Base-by-base conservation (phyloP, 2,113 vertebrate genomes). In the Zapornia atra region DNA sequence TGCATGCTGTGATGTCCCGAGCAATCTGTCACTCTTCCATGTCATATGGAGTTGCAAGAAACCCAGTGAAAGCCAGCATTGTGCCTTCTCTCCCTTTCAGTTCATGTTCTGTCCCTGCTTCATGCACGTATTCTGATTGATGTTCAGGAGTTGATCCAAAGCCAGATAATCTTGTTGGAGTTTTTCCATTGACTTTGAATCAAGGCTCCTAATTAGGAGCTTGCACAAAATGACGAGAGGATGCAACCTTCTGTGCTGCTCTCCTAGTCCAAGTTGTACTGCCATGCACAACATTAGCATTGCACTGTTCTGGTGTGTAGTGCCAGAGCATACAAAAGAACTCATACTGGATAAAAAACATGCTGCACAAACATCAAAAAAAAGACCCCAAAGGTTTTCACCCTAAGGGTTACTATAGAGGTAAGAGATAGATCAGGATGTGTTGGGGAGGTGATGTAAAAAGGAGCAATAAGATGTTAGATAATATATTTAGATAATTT, bases 161-260 rank as follows among this genome's bases (percentile, higher is more conserved):
- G 16, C 46, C 88, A 84, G 56, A 22, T 57, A 12, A 83, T 70
- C 79, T 78, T 70, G 1, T 44, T 90, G 93, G 87, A 72, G 16
- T 38, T 70, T 82, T 85, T 91, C 68, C 90, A 78, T 44, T 77
- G 64, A 63, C 42, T 94, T 63, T 51, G 79, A 86, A 93, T 71
- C 71, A 48, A 88, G 28, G 44, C 42, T 88, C 38, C 31, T 93
- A 88, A 95, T 94, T 83, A 90, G 82, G 68, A 69, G n/a, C n/a
- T 56, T 44, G 51, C 34, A 68, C 24, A 81, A 65, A 44, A 29
- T 26, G 86, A 92, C 16, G 82, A 88, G 68, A 44, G 68, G 53
- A 65, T 81, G 16, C 50, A 70, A 77, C 86, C 76, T 88, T 93
- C 94, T 95, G 96, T 92, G 79, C 76, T 77, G 21, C 75, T 70